Evolutionary conservation across 2,888 invertebrate genomes (phyloP), one percentile per base, ranked within the genome.

Genomic region (Hypomecis punctinalis): DNA sequence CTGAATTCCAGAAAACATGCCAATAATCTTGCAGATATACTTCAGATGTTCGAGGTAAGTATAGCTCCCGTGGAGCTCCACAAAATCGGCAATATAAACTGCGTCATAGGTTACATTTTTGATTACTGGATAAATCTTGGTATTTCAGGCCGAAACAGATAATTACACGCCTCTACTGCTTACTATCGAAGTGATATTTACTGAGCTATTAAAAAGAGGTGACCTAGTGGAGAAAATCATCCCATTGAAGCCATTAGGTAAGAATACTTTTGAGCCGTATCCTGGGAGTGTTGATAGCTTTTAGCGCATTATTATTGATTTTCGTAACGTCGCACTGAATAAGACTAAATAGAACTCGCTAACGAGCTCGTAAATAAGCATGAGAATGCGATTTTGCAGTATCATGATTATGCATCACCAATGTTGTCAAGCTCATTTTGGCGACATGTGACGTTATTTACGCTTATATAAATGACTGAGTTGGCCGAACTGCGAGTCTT

Each of bases 171-270:
- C 95, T 60, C 93, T 95, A 69, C 89, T 97, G 74, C 93, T 96
- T 54, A 95, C 96, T 23, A 82, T 96, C 69, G 96, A 97, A 87
- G 94, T 95, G 51, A 94, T 97, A 79, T 97, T 97, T 80, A 93
- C 93, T 33, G 95, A 95, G 78, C 83, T 97, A 59, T 81, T 97
- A 13, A 95, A 94, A 80, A 93, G 96, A 66, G 94, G 94, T 43
- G 95, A 95, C 74, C 94, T 96, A 93, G 91, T 93, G 65, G 90
- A 95, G 67, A 94, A 94, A 81, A 88, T 95, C 53, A 83, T 94
- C 35, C 94, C 95, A 49, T 79, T 95, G 66, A 95, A 95, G 80
- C 94, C 94, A 13, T 79, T 90, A 78, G 93, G 94, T 94, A 83
- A 78, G 86, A 81, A 70, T 69, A 67, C 36, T 10, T 53, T 48